Conservation (phyloP, 2,888 invertebrate species). For the Bhutanitis thaidina region DNA sequence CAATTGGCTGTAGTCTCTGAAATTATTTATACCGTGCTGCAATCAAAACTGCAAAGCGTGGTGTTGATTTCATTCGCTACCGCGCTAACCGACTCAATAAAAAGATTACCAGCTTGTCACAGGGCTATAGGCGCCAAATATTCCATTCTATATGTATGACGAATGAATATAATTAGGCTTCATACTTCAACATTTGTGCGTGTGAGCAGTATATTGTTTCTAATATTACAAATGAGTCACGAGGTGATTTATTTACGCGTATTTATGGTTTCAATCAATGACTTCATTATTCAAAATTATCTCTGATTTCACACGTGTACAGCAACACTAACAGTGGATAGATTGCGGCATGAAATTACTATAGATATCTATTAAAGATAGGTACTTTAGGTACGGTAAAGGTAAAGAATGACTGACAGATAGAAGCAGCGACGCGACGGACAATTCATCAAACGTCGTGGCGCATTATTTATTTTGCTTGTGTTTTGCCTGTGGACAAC, state of each 20-base stretch:
- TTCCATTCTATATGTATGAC: too few species aligned
- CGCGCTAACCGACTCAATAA: too few species aligned
- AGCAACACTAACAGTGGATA: neutral
- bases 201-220: slow-evolving; percentile 37
- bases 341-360: slow-evolving; percentile 13
- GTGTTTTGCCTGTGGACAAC: slow-evolving; percentile 30
- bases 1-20: too few species aligned
- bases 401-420: slow-evolving; percentile 46
- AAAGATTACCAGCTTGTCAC: too few species aligned
- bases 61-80: too few species aligned
- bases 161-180: too few species aligned
- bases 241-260: slow-evolving; percentile 37
- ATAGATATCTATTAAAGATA: neutral
- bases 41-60: too few species aligned
- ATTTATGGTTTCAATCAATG: slow-evolving; percentile 26
- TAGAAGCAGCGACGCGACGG: slow-evolving; percentile 56
- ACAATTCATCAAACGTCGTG: slow-evolving; percentile 60
- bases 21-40: too few species aligned
- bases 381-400: slow-evolving; percentile 9
- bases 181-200: neutral
- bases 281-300: slow-evolving; percentile 38
- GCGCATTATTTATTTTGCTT: slow-evolving; percentile 24
- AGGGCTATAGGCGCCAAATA: too few species aligned
- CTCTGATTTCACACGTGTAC: slow-evolving; percentile 25
- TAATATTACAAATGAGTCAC: slow-evolving; percentile 41